Evolutionary conservation across 2,113 vertebrate species (phyloP).

Genomic region (Otis tarda): DNA sequence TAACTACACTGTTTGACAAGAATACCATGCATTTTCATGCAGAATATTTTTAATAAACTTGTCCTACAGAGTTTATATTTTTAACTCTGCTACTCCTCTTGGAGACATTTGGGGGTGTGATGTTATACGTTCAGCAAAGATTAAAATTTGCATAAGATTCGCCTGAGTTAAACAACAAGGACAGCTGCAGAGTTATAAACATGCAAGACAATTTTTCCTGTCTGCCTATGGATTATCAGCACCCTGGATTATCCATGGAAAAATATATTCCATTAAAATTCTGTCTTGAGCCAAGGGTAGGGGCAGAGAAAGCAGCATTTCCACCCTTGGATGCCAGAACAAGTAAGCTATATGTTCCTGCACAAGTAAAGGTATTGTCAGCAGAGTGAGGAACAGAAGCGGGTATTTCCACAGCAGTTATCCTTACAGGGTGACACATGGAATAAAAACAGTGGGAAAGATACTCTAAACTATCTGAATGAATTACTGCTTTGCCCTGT

Average conservation of each 20-base stretch:
- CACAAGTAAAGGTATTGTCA: background rate
- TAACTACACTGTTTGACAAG: background rate
- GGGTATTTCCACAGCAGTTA: background rate
- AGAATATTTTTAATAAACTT: slow-evolving; percentile 12
- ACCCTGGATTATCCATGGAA: background rate
- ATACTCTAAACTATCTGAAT: background rate
- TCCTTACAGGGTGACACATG: background rate
- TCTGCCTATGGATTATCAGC: background rate
- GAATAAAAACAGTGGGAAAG: background rate
- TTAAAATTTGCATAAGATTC: background rate
- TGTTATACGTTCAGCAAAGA: background rate
- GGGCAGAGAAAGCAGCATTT: background rate
- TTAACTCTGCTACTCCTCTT: slow-evolving; percentile 1
- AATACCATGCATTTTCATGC: background rate
- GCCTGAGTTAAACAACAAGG: background rate
- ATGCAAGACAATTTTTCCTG: background rate
- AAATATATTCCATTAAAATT: background rate
- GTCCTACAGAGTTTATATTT: background rate
- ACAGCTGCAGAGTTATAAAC: background rate
- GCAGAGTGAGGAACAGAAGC: background rate
- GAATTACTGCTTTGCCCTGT: background rate
- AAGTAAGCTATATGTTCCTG: background rate
- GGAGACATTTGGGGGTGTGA: background rate
- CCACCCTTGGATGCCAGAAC: background rate
- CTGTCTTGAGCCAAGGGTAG: background rate